Evolutionary conservation across 2,113 vertebrate species (phyloP).

Genomic region (Vulpes lagopus): DNA sequence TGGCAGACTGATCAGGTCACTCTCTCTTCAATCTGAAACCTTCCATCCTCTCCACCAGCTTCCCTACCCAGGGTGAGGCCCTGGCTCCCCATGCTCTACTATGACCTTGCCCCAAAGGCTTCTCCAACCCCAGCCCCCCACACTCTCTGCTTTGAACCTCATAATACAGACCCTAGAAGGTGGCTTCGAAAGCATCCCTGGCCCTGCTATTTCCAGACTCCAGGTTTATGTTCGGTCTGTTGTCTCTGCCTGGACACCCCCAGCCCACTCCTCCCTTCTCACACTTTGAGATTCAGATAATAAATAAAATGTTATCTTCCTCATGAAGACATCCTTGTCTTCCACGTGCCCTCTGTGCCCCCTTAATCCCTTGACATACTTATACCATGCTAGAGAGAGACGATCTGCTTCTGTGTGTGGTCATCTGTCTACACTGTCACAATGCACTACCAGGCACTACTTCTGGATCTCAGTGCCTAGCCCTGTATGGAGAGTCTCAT

Average conservation of each 20-base stretch:
- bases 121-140: neutral
- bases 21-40: neutral
- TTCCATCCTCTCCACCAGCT: neutral
- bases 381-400: neutral
- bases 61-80: neutral
- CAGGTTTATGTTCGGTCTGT: neutral
- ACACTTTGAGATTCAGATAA: neutral
- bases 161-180: neutral
- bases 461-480: neutral
- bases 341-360: neutral
- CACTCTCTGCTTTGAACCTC: neutral
- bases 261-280: neutral
- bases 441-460: neutral
- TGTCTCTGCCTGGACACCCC: neutral
- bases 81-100: neutral
- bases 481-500: too few relatives aligned
- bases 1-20: neutral
- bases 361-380: neutral
- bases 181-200: neutral
- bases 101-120: neutral
- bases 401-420: neutral
- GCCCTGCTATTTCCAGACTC: neutral
- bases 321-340: neutral
- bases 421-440: fast-evolving
- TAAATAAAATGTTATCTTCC: neutral